phyloP scores from a whole-genome alignment of 2,797 vertebrate genomes.

The Odontamblyopus rebecca region DNA sequence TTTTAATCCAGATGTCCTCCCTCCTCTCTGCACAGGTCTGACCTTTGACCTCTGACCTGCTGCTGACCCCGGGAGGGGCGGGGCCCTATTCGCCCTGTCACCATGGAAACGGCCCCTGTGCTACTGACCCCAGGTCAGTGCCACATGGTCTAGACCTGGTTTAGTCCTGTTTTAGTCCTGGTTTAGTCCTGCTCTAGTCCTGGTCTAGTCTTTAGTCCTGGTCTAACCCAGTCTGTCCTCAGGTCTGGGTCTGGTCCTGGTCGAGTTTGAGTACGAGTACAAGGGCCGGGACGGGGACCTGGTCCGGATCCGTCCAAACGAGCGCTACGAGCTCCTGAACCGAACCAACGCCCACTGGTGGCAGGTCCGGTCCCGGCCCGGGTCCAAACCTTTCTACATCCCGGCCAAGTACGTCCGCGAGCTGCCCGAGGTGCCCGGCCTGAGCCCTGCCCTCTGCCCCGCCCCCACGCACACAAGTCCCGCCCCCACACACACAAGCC shows the following conservation, averaged over 20 bases:
- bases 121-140: conserved; percentile 46
- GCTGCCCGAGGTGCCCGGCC: conserved; percentile 73
- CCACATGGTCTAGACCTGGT: not conserved
- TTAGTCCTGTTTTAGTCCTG: too few species aligned
- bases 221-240: conserved; percentile 5
- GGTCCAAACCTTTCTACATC: conserved; percentile 88
- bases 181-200: too few species aligned
- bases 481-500: too few species aligned
- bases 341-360: conserved; percentile 98
- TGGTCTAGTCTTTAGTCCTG: not conserved
- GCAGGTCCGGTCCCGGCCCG: conserved; percentile 85
- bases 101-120: conserved; percentile 45
- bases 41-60: conserved; percentile 34
- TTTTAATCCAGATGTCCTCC: not conserved
- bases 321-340: conserved; percentile 89
- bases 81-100: conserved; percentile 14
- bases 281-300: conserved; percentile 83
- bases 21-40: not conserved
- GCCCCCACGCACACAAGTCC: too few species aligned
- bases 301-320: conserved; percentile 91
- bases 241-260: conserved; percentile 77
- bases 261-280: conserved; percentile 93
- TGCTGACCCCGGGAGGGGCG: conserved; percentile 21
- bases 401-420: conserved; percentile 96
- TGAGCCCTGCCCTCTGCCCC: conserved; percentile 61